These are phyloP conservation scores for Syritta pipiens DNA, from an alignment of 2,888 invertebrate genomes.

Conservation along the genomic window DNA sequence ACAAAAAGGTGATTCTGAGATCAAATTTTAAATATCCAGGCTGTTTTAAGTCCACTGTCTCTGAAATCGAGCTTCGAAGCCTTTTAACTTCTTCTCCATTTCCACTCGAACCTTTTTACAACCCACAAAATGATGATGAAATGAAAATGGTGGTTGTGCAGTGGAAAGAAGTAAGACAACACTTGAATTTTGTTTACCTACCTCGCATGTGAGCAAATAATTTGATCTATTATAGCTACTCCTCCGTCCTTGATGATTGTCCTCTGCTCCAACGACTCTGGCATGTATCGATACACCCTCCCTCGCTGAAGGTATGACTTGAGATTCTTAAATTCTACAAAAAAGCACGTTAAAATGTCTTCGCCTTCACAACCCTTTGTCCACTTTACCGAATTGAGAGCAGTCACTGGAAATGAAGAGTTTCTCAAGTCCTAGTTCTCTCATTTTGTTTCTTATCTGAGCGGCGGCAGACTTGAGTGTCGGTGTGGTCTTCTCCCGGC, in stretches of 20 bases:
- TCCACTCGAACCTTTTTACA: too few relatives aligned
- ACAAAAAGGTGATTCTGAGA: too few relatives aligned
- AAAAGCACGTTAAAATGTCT: not conserved
- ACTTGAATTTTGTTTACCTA: too few relatives aligned
- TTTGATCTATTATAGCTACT: slow-evolving; percentile 95
- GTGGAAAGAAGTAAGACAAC: too few relatives aligned
- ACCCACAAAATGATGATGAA: too few relatives aligned
- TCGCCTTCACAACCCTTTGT: not conserved
- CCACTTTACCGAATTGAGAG: slow-evolving; percentile 80
- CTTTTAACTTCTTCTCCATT: too few relatives aligned
- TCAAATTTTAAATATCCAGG: too few relatives aligned
- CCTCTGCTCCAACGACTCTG: slow-evolving; percentile 75
- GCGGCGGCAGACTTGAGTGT: slow-evolving; percentile 86
- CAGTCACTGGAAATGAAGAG: slow-evolving; percentile 95
- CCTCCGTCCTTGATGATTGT: slow-evolving; percentile 86
- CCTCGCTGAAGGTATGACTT: slow-evolving; percentile 74
- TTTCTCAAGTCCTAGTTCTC: slow-evolving; percentile 81
- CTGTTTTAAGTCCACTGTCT: too few relatives aligned
- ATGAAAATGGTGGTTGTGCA: too few relatives aligned
- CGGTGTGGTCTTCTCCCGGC: slow-evolving; percentile 87
- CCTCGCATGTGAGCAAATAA: slow-evolving; percentile 93
- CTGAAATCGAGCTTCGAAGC: too few relatives aligned
- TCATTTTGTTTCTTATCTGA: slow-evolving; percentile 84
- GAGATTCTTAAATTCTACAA: slow-evolving; percentile 75
- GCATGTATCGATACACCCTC: slow-evolving; percentile 74